Evolutionary conservation across 2,113 vertebrate species (phyloP).

Genomic region (Lagopus leucura): DNA sequence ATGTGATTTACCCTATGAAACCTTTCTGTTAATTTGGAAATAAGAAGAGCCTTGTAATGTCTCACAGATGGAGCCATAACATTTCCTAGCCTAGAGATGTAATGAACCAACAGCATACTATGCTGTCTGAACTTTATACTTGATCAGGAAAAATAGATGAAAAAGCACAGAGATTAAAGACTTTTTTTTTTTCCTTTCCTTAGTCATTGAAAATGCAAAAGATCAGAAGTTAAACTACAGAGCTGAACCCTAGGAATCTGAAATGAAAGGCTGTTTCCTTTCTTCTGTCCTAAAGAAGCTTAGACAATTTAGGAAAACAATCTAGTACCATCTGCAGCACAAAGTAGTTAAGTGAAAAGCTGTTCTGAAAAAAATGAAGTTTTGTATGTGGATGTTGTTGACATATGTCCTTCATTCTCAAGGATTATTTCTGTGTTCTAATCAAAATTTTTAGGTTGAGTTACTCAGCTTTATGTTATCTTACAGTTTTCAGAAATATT

Average conservation of each 20-base stretch:
- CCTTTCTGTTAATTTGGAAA: background rate
- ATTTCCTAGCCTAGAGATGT: background rate
- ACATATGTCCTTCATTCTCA: background rate
- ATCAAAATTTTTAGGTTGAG: conserved; percentile 13
- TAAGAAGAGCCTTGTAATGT: background rate
- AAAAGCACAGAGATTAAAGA: background rate
- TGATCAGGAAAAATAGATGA: background rate
- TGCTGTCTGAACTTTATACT: background rate
- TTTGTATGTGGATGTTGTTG: background rate
- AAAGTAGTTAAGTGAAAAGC: background rate
- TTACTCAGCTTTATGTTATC: background rate
- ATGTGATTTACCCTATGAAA: background rate
- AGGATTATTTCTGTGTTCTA: background rate
- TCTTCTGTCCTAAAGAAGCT: background rate
- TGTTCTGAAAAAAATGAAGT: background rate
- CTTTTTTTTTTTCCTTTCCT: background rate
- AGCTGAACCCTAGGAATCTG: background rate
- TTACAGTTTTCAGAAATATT: background rate
- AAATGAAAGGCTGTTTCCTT: background rate
- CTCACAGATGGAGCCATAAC: background rate
- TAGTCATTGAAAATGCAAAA: background rate
- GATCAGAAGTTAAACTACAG: background rate
- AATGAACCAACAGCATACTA: background rate
- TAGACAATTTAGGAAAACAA: background rate
- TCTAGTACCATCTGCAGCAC: background rate